Evolutionary conservation across 1,140 invertebrate genomes (phyloP), one percentile per base, ranked within the genome.

Genomic region (Papilio machaon): DNA sequence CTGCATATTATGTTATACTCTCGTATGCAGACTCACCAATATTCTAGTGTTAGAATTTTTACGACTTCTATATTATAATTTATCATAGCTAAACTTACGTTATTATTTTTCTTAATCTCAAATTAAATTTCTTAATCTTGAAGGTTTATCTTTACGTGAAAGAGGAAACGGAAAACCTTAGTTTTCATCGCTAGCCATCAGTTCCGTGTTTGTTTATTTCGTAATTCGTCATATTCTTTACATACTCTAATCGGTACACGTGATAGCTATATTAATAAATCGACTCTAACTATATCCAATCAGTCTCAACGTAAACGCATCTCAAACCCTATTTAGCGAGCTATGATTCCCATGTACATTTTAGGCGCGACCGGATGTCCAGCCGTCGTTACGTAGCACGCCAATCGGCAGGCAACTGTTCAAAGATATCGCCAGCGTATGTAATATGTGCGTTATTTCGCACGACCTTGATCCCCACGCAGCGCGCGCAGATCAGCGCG

Each of bases 381-480:
- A 87, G 81, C 87, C 87, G 87, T 86, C 88, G 84, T 83, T 88
- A 86, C 86, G 86, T 86, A 86, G 85, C 83, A 73, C 60, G 76
- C 84, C 79, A 83, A 88, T 87, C 85, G 85, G 88, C 88, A 89
- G 89, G 87, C 87, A 88, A 89, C 87, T 85, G 85, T 86, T 88
- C 86, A 89, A 88, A 91, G 88, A 88, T 90, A 88, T 87, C 83
- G 83, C 77, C 46, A 83, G 82, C 80, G 85, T 83, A 81, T 85
- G 86, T 88, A 84, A 67, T 64, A 84, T 86, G 87, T 90, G 92
- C 91, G 90, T 91, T 92, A 91, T 90, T 91, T 89, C 82, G 86
- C 86, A 86, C 85, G 91, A 85, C 92, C 92, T 94, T 94, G 92
- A 92, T 92, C 92, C 91, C 91, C 92, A 94, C 92, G 91, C 91